phyloP scores from a whole-genome alignment of 2,113 vertebrate genomes.

The Poicephalus meyeri region DNA sequence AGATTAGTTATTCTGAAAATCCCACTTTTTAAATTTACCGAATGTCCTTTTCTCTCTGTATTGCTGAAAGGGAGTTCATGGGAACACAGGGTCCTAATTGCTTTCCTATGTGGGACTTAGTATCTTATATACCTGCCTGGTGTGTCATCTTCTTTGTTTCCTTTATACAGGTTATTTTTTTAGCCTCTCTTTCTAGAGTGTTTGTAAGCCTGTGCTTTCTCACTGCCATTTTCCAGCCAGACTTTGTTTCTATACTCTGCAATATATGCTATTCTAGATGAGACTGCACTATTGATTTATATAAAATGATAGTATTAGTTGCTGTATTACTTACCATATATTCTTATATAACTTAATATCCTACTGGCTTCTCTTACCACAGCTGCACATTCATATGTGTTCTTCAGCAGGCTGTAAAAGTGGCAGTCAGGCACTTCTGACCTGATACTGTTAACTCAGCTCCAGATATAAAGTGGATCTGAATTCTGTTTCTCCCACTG shows the following conservation, averaged over 20 bases:
- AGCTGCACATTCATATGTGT: background rate
- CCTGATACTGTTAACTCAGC: background rate
- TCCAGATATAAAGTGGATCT: background rate
- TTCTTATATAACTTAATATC: background rate
- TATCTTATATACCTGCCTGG: background rate
- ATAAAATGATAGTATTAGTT: background rate
- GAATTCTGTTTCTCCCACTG: constrained; percentile 8
- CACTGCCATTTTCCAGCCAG: background rate
- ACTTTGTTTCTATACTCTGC: background rate
- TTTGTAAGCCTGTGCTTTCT: background rate
- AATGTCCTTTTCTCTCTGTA: background rate
- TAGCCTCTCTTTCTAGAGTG: background rate
- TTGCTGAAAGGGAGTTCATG: background rate
- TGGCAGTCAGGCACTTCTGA: background rate
- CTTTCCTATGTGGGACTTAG: background rate
- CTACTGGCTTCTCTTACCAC: background rate
- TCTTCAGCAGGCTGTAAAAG: background rate
- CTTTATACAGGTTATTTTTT: background rate
- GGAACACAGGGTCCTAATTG: background rate
- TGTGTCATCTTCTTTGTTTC: background rate
- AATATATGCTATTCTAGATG: background rate
- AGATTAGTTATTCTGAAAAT: background rate
- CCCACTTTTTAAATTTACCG: background rate
- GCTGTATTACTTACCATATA: background rate
- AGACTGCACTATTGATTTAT: background rate